Base-by-base conservation (phyloP, 2,888 invertebrate genomes). In the Spilosoma lubricipeda region DNA sequence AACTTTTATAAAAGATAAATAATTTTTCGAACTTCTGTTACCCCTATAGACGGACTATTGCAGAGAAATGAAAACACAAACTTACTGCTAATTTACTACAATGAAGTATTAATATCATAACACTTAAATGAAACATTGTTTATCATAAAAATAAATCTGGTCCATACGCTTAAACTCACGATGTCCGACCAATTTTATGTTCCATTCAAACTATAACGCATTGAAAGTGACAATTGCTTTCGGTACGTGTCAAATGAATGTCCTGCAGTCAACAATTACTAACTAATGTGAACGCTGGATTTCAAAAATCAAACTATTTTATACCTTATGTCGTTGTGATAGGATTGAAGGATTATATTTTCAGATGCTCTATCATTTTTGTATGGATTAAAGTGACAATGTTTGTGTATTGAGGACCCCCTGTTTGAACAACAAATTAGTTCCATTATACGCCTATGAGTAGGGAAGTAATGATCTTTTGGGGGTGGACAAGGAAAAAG, bases 391-490 rank as follows among this genome's bases (percentile, higher is more conserved):
- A 85, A 86, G 89, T 87, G 80, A 82, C 85, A 87, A 90, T 93
- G 92, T 94, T 94, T 94, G 93, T 91, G 89, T 91, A 89, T 88
- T 88, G 88, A 92, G 87, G 88, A 89, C 87, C 93, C 68, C 93
- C 89, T 95, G 93, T 95, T 95, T 95, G 94, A 94, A 93, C 93
- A 94, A 94, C 94, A 94, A 95, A 95, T 95, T 95, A 95, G 94
- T 93, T 93, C 89, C 92, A 94, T 95, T 95, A 94, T 93, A 93
- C 94, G 93, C 91, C 92, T 93, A 92, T 93, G 92, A 93, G 90
- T 86, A 87, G 90, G 91, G 91, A 92, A 90, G 90, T 91, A 89
- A 88, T 89, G 85, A 90, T 86, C 83, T 87, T 88, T 79, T 82
- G 90, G 88, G 88, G 89, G 83, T 82, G 52, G 52, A 30, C 48